Conservation (phyloP, 1,140 invertebrate species). For the Halyomorpha halys region DNA sequence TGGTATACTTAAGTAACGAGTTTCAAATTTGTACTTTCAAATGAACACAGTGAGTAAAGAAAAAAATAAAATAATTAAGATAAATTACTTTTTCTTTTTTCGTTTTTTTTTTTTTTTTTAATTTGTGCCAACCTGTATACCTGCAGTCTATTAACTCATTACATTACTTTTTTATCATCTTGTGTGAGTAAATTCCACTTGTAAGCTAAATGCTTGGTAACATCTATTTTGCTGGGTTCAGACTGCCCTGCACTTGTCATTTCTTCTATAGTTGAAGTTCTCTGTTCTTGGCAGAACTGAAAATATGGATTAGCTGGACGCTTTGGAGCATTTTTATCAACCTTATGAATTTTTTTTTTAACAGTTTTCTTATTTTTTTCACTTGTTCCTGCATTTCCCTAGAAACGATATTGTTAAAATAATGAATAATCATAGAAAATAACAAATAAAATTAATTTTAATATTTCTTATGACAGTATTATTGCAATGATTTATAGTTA, state of each 20-base stretch:
- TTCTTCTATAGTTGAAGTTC: conserved; percentile 53
- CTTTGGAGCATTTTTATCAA: conserved; percentile 66
- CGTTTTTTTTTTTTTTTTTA: no score
- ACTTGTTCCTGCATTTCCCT: no score
- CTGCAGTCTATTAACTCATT: background rate
- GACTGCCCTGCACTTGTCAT: conserved; percentile 45
- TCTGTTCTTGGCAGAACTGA: conserved; percentile 67
- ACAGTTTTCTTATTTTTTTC: conserved; percentile 3
- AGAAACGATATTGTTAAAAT: no score
- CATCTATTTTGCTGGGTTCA: conserved; percentile 61
- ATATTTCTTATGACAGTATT: no score
- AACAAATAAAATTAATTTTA: no score
- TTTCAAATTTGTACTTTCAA: background rate
- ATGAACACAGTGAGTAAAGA: background rate
- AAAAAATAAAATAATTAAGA: no score
- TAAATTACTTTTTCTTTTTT: no score
- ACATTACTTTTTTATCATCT: conserved; percentile 55
- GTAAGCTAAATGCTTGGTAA: conserved; percentile 59
- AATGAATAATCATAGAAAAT: no score
- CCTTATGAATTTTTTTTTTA: conserved; percentile 40
- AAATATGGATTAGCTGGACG: conserved; percentile 69
- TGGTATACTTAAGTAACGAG: background rate
- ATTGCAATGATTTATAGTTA: no score
- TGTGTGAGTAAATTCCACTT: conserved; percentile 58
- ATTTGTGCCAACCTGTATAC: no score